These are phyloP conservation scores for Zoanthus gigantus DNA, from an alignment of 92 coral and sea anemone species.

Conservation along the genomic window DNA sequence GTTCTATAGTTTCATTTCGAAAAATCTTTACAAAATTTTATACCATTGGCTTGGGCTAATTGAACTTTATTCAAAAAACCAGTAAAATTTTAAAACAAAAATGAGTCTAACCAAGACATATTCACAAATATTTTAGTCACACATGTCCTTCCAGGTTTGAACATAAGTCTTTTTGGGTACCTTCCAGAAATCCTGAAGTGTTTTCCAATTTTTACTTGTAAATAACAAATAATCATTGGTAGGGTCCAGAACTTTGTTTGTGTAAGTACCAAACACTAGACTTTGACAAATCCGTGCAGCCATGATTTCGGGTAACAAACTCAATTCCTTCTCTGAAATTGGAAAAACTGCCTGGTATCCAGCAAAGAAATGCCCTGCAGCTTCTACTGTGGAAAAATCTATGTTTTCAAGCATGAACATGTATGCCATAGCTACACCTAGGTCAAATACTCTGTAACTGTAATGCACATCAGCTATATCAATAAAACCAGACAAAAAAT, in stretches of 20 bases:
- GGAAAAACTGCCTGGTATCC: slow-evolving; percentile 76
- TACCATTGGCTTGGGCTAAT: no score
- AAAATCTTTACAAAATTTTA: no score
- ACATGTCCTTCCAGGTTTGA: slow-evolving; percentile 32
- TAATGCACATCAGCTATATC: slow-evolving; percentile 74
- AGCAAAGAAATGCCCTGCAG: slow-evolving; percentile 69
- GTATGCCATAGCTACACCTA: slow-evolving; percentile 67
- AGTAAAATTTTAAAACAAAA: no score
- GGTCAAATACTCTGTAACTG: slow-evolving; percentile 70
- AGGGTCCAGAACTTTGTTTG: slow-evolving; percentile 43
- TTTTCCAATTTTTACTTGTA: slow-evolving; percentile 52
- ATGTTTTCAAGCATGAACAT: slow-evolving; percentile 42
- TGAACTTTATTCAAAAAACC: no score
- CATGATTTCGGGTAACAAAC: slow-evolving; percentile 49
- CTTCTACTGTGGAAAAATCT: slow-evolving; percentile 29
- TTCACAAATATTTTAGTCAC: background rate
- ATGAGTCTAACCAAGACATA: no score
- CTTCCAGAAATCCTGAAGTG: slow-evolving; percentile 55
- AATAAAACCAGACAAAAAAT: slow-evolving; percentile 56
- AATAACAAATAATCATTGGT: slow-evolving; percentile 61
- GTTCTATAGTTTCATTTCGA: no score
- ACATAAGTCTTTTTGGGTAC: slow-evolving; percentile 46
- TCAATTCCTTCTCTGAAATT: slow-evolving; percentile 60
- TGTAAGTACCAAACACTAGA: slow-evolving; percentile 52
- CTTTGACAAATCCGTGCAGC: slow-evolving; percentile 74